Evolutionary conservation across 2,113 vertebrate genomes (phyloP), one percentile per base, ranked within the genome.

Genomic region (Colaptes auratus): DNA sequence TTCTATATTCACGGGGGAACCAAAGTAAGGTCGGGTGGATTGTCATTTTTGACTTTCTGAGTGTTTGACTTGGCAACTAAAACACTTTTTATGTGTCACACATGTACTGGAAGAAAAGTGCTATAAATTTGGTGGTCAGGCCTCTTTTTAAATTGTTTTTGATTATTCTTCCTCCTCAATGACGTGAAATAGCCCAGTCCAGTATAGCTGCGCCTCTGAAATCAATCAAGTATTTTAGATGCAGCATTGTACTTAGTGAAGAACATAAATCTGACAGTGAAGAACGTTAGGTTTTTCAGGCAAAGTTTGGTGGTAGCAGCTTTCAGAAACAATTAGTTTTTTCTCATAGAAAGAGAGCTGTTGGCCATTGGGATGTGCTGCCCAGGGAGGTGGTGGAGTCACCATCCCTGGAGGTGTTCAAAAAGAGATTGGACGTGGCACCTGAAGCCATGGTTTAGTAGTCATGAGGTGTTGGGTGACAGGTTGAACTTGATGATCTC

Each of bases 61-160:
- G 55, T 89, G 72, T 91, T 91, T 95, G 67, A 55, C 59, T 95
- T 96, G 82, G 82, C 84, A 95, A 36, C 63, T 70, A 79, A 44
- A 89, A 42, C 27, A 36, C 52, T 88, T 69, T 86, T 89, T 87
- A 35, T 88, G 53, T 95, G 72, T 95, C 88, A 80, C 59, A 79
- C 39, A 35, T 39, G 39, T 39, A 39, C 39, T 39, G 39, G 10
- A 39, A 39, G 39, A 39, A 39, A 39, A 39, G 39, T 74, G 44
- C 55, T 89, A 79, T 84, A 86, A 91, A 92, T 69, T 65, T 1
- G 0, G 39, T 73, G 59, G 44, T 69, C 30, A 36, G 64, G 30
- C 44, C 8, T 65, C 77, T 69, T 52, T 48, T 31, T 59, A 39
- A 39, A 39, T 39, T 39, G 39, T 33, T 33, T 53, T 59, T 50